These are phyloP conservation scores for Drosophila tani DNA, from an alignment of 1,140 invertebrate species.

Conservation along the genomic window DNA sequence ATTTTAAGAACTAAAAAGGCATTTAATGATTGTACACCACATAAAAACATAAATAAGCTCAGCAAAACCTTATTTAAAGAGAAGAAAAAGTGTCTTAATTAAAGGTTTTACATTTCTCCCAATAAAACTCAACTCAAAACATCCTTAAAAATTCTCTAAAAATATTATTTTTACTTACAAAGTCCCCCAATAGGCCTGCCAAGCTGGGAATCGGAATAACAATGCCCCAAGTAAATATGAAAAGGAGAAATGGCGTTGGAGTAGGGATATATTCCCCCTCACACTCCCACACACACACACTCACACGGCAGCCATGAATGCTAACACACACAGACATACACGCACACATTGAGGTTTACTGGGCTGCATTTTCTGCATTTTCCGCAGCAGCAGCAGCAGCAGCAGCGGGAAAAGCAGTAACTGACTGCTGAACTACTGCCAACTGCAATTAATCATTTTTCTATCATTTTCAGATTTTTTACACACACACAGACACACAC, in stretches of 20 bases:
- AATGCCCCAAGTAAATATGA: conserved; percentile 18
- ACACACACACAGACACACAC: conserved; percentile 25
- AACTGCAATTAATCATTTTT: conserved; percentile 85
- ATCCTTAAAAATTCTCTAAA: background rate
- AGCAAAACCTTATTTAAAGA: no score
- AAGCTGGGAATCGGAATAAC: background rate
- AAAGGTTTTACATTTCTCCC: no score
- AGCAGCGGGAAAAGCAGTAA: conserved; percentile 44
- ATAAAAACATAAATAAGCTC: no score
- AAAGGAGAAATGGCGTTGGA: conserved; percentile 19
- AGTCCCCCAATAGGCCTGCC: background rate
- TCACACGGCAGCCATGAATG: conserved; percentile 55
- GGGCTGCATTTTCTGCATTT: conserved; percentile 54
- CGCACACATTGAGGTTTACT: conserved; percentile 54
- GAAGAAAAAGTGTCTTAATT: no score
- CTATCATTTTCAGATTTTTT: conserved; percentile 84
- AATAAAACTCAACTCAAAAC: no score
- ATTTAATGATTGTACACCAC: no score
- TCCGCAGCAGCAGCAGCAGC: conserved; percentile 24
- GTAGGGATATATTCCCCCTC: background rate
- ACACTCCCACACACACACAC: conserved; percentile 14
- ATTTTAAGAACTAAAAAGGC: no score
- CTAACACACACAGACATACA: conserved; percentile 40
- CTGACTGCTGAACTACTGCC: conserved; percentile 82
- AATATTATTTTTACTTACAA: background rate